Conservation (phyloP, 2,113 vertebrate genomes). For the Misgurnus anguillicaudatus region DNA sequence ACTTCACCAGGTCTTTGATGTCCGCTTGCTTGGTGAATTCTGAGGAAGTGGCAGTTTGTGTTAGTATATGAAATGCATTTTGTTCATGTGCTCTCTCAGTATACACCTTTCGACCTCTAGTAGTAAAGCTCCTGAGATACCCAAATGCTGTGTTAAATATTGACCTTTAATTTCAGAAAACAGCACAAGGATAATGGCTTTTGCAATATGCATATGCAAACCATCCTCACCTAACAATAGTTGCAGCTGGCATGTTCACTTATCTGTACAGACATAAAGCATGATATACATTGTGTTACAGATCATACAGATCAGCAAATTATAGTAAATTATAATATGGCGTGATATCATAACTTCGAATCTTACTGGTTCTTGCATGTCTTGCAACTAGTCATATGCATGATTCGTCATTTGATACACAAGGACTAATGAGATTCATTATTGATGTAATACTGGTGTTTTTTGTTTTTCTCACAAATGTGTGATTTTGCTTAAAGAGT, state of each 20-base stretch:
- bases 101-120: not conserved
- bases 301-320: no score
- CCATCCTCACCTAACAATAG: not conserved
- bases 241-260: not conserved
- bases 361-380: no score
- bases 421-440: no score
- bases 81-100: not conserved
- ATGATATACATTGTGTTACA: no score
- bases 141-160: not conserved
- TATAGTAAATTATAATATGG: no score
- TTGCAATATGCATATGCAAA: not conserved
- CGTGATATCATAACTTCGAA: no score
- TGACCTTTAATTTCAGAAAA: not conserved
- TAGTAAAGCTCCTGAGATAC: not conserved
- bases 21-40: conserved; percentile 17
- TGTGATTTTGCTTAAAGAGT: no score
- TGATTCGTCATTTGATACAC: no score
- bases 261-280: not conserved
- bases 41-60: conserved; percentile 4
- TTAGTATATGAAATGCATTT: not conserved
- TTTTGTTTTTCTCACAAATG: no score
- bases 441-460: no score
- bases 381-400: no score
- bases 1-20: conserved; percentile 32
- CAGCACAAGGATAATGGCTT: not conserved